A percentile compares a stretch with the other conserved stretches of the same genome.
Conservation (phyloP, 2,797 vertebrate species). For the Sciurus vulgaris region DNA sequence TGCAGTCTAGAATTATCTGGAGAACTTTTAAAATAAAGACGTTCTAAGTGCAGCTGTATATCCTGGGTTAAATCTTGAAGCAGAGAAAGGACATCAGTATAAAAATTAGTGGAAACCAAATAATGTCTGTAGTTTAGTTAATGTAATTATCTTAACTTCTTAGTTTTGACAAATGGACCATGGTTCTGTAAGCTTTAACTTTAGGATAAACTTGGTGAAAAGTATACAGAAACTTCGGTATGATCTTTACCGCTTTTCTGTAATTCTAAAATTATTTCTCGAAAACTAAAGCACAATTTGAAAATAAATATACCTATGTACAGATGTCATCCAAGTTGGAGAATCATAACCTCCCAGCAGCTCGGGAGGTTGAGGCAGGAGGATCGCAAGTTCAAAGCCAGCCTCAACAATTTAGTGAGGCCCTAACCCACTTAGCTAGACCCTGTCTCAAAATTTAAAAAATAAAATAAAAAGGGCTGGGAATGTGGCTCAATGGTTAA, state of each 20-base stretch:
- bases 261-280: constrained; percentile 46
- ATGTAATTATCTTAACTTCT: constrained; percentile 29
- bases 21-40: constrained; percentile 42
- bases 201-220: not conserved
- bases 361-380: too few species aligned
- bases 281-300: not conserved
- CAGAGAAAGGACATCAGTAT: not conserved
- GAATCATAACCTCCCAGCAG: not conserved
- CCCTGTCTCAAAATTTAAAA: too few species aligned
- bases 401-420: too few species aligned
- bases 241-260: not conserved
- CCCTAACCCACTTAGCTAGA: too few species aligned
- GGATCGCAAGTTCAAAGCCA: too few species aligned
- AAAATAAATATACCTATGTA: not conserved
- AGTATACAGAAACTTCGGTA: not conserved
- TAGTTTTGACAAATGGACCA: constrained; percentile 5
- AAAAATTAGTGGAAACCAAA: constrained; percentile 31
- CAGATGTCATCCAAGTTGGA: not conserved
- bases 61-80: not conserved
- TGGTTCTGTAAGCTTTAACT: not conserved
- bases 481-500: too few species aligned
- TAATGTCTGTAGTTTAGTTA: constrained; percentile 18
- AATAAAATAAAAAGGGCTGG: too few species aligned
- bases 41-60: not conserved
- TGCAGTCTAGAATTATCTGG: not conserved